Base-by-base conservation (phyloP, 2,797 vertebrate genomes). In the Protonibea diacanthus region DNA sequence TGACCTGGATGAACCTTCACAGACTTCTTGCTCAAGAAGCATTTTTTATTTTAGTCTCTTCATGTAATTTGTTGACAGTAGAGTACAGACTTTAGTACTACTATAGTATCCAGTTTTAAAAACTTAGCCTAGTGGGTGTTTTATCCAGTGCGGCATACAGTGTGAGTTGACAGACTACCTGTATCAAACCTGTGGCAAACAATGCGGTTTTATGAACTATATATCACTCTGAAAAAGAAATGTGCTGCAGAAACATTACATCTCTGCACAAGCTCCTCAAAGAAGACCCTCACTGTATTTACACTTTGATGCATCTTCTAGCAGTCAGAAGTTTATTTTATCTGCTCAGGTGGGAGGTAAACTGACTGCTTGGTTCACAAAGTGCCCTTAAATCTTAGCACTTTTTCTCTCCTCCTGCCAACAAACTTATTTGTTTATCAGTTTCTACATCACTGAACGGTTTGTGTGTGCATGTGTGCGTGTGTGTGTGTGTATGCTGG, bases 311-410 rank as follows among this genome's bases (percentile, higher is more conserved):
- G 59, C 33, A 47, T 71, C 63, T 76, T 74, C 48, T 56, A 25
- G 63, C 48, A 61, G 21, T 25, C 5, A 66, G 42, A 59, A 14
- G 45, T 5, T 48, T 40, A 62, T 74, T 51, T 78, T 62, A 80
- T 86, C 80, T 73, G 44, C 25, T 57, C 60, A 70, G 40, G 64
- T 83, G 52, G 73, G 73, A 72, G 76, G 51, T 18, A 71, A 80
- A 64, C 15, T 59, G 45, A 73, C 57, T 60, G 15, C 74, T 48
- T 64, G 63, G 11, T 62, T 78, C 38, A 52, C 23, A 57, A 17
- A 23, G n/a, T 78, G n/a, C 29, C 27, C 63, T 71, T 69, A 42
- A 55, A 72, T 7, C 33, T 11, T 10, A 15, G 25, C 72, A 67
- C 52, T n/a, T 57, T 66, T 38, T 58, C 45, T 49, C 40, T 25